A percentile compares a stretch with the other conserved stretches of the same genome.
phyloP scores from a whole-genome alignment of 2,797 vertebrate species.

The Anomalospiza imberbis region DNA sequence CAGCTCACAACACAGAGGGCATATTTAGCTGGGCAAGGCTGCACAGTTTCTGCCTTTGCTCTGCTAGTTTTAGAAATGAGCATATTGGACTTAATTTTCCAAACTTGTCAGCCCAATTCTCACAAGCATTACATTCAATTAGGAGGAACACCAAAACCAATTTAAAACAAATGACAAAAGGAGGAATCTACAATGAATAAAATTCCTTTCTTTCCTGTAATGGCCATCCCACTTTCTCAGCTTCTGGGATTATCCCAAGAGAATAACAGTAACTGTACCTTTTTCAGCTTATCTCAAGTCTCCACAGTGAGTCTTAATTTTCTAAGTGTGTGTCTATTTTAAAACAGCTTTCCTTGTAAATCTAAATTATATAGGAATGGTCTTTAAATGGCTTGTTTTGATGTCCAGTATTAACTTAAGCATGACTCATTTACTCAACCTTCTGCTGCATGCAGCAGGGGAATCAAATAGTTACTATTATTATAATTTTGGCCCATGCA shows the following conservation, averaged over 20 bases:
- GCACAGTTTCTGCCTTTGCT: not conserved
- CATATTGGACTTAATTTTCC: constrained; percentile 40
- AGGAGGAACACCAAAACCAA: constrained; percentile 14
- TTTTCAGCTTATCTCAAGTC: not conserved
- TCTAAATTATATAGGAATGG: not conserved
- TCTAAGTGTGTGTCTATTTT: not conserved
- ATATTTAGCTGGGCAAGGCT: not conserved
- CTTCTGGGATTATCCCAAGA: not conserved
- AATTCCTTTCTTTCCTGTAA: not conserved
- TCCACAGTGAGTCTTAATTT: not conserved
- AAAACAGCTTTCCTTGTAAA: constrained; percentile 23
- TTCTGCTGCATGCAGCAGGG: not conserved
- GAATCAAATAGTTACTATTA: constrained; percentile 2
- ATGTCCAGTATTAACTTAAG: constrained; percentile 25
- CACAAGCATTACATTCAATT: constrained; percentile 47
- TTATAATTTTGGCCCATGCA: not conserved
- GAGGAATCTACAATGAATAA: not conserved
- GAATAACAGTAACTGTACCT: not conserved
- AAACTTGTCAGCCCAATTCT: not conserved
- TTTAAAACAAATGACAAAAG: constrained; percentile 14
- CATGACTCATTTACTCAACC: constrained; percentile 20
- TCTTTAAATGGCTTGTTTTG: constrained; percentile 27
- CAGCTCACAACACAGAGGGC: not conserved
- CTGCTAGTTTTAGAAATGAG: not conserved
- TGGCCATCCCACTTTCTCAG: not conserved